These are phyloP conservation scores for Mesaphorura yosii DNA, from an alignment of 1,140 invertebrate genomes.

Conservation along the genomic window DNA sequence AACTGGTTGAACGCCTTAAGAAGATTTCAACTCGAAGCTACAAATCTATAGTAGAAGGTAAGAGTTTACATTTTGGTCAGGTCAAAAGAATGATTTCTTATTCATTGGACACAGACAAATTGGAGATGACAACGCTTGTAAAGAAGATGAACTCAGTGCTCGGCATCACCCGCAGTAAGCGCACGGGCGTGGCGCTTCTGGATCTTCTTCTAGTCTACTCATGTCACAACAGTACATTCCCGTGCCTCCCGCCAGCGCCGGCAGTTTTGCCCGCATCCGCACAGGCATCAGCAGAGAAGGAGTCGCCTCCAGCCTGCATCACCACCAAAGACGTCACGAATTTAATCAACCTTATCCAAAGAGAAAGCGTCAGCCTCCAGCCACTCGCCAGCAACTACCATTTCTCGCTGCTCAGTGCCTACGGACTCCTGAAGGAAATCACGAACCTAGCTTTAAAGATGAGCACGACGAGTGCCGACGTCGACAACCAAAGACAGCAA, in stretches of 20 bases:
- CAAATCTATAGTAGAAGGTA: conserved; percentile 23
- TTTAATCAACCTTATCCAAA: conserved; percentile 34
- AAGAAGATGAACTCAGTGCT: conserved; percentile 20
- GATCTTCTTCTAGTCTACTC: conserved; percentile 70
- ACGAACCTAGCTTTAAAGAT: conserved; percentile 27
- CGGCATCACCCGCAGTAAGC: conserved; percentile 20
- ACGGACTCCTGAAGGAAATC: conserved; percentile 38
- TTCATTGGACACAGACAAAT: conserved; percentile 17
- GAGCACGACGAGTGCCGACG: conserved; percentile 16
- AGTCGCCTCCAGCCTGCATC: conserved; percentile 32
- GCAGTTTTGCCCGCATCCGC: conserved; percentile 1
- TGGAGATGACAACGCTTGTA: conserved; percentile 17
- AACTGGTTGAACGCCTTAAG: conserved; percentile 46
- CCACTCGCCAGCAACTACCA: conserved; percentile 24
- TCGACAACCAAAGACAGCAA: conserved; percentile 1
- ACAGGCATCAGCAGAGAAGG: neutral
- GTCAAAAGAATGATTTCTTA: conserved; percentile 1
- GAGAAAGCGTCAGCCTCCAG: conserved; percentile 32
- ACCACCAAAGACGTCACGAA: conserved; percentile 32
- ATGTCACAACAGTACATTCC: conserved; percentile 66
- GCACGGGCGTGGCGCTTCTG: conserved; percentile 43
- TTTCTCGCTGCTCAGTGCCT: conserved; percentile 33
- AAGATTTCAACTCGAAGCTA: conserved; percentile 18
- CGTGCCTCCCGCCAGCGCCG: conserved; percentile 44
- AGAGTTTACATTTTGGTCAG: neutral